Conservation (phyloP, 2,113 vertebrate genomes). For the Myotis brandtii region DNA sequence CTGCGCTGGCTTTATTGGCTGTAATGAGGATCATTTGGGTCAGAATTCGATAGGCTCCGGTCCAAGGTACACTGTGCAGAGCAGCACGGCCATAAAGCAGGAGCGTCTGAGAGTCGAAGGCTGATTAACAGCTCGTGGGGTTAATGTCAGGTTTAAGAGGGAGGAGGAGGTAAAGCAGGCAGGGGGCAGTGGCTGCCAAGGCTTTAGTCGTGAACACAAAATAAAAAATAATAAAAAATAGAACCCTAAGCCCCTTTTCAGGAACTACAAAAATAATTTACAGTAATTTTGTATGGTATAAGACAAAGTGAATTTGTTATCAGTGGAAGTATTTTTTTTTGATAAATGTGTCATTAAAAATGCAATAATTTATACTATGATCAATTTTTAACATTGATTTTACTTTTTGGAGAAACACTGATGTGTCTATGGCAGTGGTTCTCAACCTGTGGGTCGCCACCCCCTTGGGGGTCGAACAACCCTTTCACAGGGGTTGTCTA, state of each 20-base stretch:
- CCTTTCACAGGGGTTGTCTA: no score
- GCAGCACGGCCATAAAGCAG: not conserved
- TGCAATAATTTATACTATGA: not conserved
- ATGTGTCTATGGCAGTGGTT: no score
- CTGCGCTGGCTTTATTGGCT: fast-evolving
- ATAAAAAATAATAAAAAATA: not conserved
- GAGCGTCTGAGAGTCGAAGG: not conserved
- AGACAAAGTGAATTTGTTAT: not conserved
- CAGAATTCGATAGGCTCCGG: fast-evolving
- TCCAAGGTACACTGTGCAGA: not conserved
- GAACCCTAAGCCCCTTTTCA: fast-evolving
- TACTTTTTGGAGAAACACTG: not conserved
- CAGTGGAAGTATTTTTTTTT: not conserved
- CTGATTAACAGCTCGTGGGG: fast-evolving
- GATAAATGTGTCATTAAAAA: not conserved
- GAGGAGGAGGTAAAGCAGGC: not conserved
- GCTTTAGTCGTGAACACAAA: not conserved
- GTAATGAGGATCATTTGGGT: not conserved
- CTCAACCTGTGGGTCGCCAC: no score
- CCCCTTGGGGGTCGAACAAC: no score
- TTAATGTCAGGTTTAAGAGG: no score
- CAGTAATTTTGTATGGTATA: no score
- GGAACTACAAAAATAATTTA: not conserved
- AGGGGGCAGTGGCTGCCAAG: fast-evolving
- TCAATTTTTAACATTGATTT: not conserved